Evolutionary conservation across 2,888 invertebrate genomes (phyloP), one percentile per base, ranked within the genome.

Genomic region (Ptilodon capucinus): DNA sequence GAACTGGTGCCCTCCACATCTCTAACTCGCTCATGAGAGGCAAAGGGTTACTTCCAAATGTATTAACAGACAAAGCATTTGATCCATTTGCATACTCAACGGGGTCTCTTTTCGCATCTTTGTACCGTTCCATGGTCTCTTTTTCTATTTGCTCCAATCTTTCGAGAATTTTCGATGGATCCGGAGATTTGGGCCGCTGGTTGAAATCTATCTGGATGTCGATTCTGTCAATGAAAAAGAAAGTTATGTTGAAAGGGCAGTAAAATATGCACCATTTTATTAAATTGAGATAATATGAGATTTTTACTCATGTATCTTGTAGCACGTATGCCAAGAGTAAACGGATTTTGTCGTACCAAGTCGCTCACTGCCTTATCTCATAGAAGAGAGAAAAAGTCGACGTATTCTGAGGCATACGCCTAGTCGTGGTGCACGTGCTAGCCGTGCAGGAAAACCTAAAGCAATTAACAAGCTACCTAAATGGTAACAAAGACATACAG

Each of bases 81-180:
- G 9, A 4, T 43, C 19, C 14, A 28, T 47, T 49, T 7, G 17
- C 38, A 18, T 38, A 46, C n/a, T 34, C 35, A 13, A 36, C n/a
- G 8, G 41, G 44, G 16, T 47, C 45, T 11, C 36, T n/a, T 13
- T 60, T 48, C 41, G 70, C 76, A 17, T 68, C 60, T 45, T 75
- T 75, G 6, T 81, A 61, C n/a, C 90, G 73, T 32, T 82, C 79
- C 38, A 57, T 70, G 0, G 90, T 91, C 58, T 89, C 90, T 28
- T 66, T 82, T 58, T 91, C 90, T 38, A 91, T 91, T 63, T 73
- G 74, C 47, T 91, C 90, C 35, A 91, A 67, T 4, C 86, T 79
- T 17, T 89, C 87, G n/a, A 91, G 75, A 1, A 81, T 84, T 54
- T 74, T 70, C 1, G 74, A 58, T 0, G 89, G 69, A 58, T 91